Evolutionary conservation across 2,113 vertebrate species (phyloP).

Genomic region (Chinchilla lanigera): DNA sequence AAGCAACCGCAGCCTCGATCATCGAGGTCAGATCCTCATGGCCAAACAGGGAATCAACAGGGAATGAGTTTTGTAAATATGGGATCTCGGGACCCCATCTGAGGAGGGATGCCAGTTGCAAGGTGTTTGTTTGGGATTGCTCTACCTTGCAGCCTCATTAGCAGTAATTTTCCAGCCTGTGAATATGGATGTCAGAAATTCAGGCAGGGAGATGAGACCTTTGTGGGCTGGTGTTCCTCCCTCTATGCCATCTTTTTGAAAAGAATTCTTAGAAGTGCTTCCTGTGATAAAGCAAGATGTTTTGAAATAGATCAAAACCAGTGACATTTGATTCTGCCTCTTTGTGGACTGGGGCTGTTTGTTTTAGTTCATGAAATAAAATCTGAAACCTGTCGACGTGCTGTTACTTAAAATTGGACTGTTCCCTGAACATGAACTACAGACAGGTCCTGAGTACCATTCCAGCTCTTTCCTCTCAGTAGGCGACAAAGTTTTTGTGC

Average conservation of each 20-base stretch:
- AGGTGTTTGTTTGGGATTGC: background rate
- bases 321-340: constrained; percentile 67
- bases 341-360: constrained; percentile 68
- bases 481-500: constrained; percentile 41
- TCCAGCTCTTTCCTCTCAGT: constrained; percentile 35
- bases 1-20: background rate
- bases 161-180: background rate
- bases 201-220: background rate
- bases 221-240: background rate
- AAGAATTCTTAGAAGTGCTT: constrained; percentile 62
- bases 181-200: background rate
- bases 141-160: background rate
- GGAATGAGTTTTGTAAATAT: background rate
- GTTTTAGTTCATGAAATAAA: constrained; percentile 68
- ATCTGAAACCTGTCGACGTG: constrained; percentile 51
- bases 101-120: background rate
- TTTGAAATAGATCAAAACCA: constrained; percentile 74
- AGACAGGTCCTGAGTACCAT: background rate
- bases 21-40: background rate
- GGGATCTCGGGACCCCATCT: background rate
- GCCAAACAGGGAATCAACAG: background rate
- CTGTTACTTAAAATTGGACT: constrained; percentile 60
- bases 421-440: background rate
- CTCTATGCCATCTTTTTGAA: constrained; percentile 48
- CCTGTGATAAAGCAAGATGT: constrained; percentile 58